phyloP scores from a whole-genome alignment of 1,140 invertebrate species.

The Bombus soroeensis region DNA sequence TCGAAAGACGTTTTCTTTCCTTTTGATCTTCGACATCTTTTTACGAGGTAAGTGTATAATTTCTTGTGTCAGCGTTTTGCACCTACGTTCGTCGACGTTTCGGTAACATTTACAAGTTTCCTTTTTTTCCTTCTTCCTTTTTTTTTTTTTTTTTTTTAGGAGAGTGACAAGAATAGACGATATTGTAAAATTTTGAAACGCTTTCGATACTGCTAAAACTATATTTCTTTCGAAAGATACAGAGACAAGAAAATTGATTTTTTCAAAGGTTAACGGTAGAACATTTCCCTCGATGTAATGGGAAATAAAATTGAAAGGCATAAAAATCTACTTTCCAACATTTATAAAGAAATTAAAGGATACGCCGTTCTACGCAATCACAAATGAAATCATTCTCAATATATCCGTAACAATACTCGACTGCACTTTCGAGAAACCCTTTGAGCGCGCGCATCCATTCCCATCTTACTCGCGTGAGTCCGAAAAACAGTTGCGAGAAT shows the following conservation, averaged over 20 bases:
- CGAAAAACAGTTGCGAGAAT: conserved; percentile 58
- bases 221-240: background rate
- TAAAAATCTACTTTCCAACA: no score
- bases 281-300: no score
- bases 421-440: background rate
- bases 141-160: no score
- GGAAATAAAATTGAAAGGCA: no score
- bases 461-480: conserved; percentile 52
- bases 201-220: background rate
- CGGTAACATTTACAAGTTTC: no score
- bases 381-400: background rate
- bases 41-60: no score
- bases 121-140: no score
- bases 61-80: no score
- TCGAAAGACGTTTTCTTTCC: background rate
- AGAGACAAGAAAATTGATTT: no score
- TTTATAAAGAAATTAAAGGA: background rate
- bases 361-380: background rate
- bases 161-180: no score
- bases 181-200: background rate
- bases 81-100: no score
- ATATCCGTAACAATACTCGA: background rate
- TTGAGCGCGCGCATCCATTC: background rate
- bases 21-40: background rate
- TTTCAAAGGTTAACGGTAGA: no score